Percentiles rank a stretch among this genome's conserved stretches.
These are phyloP conservation scores for Rotaria macrura DNA, from an alignment of 2,888 invertebrate species.

Conservation along the genomic window DNA sequence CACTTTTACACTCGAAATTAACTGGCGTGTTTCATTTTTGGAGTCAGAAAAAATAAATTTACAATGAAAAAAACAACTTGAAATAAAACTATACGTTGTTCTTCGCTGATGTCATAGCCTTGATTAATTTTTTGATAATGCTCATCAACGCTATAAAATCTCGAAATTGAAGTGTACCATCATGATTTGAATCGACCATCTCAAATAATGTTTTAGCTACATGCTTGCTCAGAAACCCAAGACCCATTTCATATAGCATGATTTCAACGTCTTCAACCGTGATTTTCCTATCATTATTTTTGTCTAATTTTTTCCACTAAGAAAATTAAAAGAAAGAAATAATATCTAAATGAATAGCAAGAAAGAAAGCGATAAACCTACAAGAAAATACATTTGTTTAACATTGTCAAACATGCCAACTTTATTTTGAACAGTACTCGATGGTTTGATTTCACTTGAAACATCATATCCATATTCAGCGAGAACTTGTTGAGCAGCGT, in stretches of 20 bases:
- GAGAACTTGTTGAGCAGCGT: neutral
- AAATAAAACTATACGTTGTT: no score
- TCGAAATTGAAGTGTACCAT: slow-evolving; percentile 1
- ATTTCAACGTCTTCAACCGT: neutral
- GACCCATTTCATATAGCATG: neutral
- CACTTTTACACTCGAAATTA: no score
- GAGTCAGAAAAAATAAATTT: no score
- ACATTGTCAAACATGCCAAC: neutral
- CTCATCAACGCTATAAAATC: neutral
- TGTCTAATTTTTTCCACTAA: neutral
- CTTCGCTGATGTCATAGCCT: neutral
- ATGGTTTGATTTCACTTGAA: neutral
- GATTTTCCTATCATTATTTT: neutral
- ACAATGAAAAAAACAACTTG: no score
- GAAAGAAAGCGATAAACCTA: neutral
- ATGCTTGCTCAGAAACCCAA: neutral
- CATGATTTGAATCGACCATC: neutral
- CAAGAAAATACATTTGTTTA: neutral
- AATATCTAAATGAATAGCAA: no score
- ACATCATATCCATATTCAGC: neutral
- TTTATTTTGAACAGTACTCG: neutral
- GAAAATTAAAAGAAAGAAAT: neutral
- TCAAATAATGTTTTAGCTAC: neutral
- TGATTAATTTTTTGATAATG: neutral
- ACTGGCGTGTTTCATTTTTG: no score